Evolutionary conservation across 53 echinoderm and acorn worm genomes (phyloP).

Genomic region (Henricia sp.): DNA sequence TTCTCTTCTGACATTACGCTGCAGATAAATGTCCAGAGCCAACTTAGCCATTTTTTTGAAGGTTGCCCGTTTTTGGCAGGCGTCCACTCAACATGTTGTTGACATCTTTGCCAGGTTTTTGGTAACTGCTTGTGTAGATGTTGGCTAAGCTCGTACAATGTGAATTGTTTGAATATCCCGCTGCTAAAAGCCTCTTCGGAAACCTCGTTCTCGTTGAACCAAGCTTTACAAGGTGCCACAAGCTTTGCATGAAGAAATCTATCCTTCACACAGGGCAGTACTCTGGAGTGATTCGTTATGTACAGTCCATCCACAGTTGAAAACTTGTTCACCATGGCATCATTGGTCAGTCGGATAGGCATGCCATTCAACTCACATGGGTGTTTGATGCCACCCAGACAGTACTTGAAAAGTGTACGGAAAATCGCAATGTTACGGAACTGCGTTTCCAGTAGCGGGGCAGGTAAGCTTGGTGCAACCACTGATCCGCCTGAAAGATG

Average conservation of each 20-base stretch:
- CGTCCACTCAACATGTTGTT: constrained; percentile 42
- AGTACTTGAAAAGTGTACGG: constrained; percentile 22
- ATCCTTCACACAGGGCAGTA: constrained; percentile 22
- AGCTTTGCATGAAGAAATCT: constrained; percentile 47
- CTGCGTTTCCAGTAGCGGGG: constrained; percentile 5
- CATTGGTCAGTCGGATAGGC: constrained; percentile 59
- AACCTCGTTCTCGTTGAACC: neutral
- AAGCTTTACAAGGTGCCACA: neutral
- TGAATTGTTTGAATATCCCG: constrained; percentile 57
- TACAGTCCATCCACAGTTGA: constrained; percentile 19
- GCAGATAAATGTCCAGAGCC: constrained; percentile 32
- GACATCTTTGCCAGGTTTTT: constrained; percentile 32
- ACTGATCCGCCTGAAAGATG: constrained; percentile 13
- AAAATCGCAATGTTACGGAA: constrained; percentile 20
- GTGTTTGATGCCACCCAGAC: constrained; percentile 10
- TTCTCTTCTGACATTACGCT: neutral
- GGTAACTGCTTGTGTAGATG: constrained; percentile 31
- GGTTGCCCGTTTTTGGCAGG: constrained; percentile 42
- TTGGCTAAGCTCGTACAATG: constrained; percentile 26
- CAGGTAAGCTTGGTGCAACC: neutral
- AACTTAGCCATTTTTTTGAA: constrained; percentile 18
- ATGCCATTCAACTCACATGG: constrained; percentile 43
- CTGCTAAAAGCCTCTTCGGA: constrained; percentile 4
- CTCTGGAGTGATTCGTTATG: neutral
- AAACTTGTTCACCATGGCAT: constrained; percentile 30